A percentile compares a stretch with the other conserved stretches of the same genome.
Evolutionary conservation across 2,113 vertebrate species (phyloP).

Genomic region (Psettodes erumei): DNA sequence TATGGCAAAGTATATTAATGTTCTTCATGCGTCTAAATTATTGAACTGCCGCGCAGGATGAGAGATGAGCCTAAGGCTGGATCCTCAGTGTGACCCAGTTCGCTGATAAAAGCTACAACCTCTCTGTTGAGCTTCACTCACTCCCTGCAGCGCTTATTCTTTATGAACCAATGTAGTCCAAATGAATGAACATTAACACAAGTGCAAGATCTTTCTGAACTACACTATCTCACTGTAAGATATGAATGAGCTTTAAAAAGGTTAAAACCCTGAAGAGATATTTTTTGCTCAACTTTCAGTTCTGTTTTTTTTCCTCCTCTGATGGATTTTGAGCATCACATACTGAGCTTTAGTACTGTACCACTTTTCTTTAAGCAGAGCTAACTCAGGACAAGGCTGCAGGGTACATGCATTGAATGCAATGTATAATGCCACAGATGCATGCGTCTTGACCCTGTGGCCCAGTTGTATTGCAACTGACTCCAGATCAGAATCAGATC

Average conservation of each 20-base stretch:
- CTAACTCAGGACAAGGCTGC: background rate
- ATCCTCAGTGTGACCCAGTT: slow-evolving; percentile 59
- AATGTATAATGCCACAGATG: background rate
- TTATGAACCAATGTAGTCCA: slow-evolving; percentile 31
- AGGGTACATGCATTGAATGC: background rate
- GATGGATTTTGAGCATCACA: background rate
- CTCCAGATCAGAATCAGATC: slow-evolving; percentile 10
- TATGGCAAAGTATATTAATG: slow-evolving; percentile 16
- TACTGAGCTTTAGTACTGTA: background rate
- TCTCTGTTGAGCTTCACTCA: slow-evolving; percentile 19
- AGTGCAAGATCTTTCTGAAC: background rate
- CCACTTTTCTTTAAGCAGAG: background rate
- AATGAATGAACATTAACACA: slow-evolving; percentile 40
- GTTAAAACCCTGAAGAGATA: background rate
- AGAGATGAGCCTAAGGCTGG: slow-evolving; percentile 14
- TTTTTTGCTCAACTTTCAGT: no score
- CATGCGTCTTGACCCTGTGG: background rate
- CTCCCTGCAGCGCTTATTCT: slow-evolving; percentile 48
- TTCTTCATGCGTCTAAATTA: slow-evolving; percentile 17
- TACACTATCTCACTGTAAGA: no score
- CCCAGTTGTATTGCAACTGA: background rate
- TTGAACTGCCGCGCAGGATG: slow-evolving; percentile 34
- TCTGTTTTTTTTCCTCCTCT: background rate
- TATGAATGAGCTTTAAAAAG: background rate
- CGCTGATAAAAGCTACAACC: slow-evolving; percentile 51